A percentile compares a stretch with the other conserved stretches of the same genome.
phyloP scores from a whole-genome alignment of 2,888 invertebrate species.

The Neelides folsomi region DNA sequence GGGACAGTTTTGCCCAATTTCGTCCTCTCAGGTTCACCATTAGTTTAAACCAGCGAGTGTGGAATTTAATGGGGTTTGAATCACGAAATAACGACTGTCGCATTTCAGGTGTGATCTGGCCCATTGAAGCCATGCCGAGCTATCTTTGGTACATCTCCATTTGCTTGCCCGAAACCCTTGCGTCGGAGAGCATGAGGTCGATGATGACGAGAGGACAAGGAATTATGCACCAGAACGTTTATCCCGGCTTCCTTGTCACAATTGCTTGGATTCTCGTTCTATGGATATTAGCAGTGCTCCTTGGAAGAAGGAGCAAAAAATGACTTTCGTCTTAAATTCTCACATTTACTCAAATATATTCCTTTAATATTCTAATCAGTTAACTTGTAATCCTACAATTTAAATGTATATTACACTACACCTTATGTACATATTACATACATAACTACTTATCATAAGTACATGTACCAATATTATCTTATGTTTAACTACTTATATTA shows the following conservation, averaged over 20 bases:
- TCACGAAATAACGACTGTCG: no score
- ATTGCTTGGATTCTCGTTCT: conserved; percentile 12
- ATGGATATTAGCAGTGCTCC: conserved; percentile 9
- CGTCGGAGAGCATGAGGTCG: conserved; percentile 16
- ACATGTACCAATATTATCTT: no score
- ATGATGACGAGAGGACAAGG: conserved; percentile 19
- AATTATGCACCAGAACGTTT: conserved; percentile 17
- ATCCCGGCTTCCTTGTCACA: conserved; percentile 17
- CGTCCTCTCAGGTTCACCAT: conserved; percentile 18
- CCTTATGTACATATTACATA: no score
- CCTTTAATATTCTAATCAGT: no score
- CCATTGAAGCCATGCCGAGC: conserved; percentile 84
- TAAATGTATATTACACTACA: no score
- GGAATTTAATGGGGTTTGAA: no score
- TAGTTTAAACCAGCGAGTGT: neutral
- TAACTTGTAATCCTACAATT: no score
- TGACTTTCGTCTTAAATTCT: no score
- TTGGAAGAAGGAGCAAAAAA: no score
- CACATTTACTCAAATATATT: no score
- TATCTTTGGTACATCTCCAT: conserved; percentile 45
- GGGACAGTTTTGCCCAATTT: conserved; percentile 21
- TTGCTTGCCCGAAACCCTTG: conserved; percentile 24
- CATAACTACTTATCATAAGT: no score
- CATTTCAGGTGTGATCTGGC: conserved; percentile 58
- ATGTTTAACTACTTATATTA: no score